Evolutionary conservation across 2,113 vertebrate genomes (phyloP), one percentile per base, ranked within the genome.

Genomic region (Nerophis ophidion): DNA sequence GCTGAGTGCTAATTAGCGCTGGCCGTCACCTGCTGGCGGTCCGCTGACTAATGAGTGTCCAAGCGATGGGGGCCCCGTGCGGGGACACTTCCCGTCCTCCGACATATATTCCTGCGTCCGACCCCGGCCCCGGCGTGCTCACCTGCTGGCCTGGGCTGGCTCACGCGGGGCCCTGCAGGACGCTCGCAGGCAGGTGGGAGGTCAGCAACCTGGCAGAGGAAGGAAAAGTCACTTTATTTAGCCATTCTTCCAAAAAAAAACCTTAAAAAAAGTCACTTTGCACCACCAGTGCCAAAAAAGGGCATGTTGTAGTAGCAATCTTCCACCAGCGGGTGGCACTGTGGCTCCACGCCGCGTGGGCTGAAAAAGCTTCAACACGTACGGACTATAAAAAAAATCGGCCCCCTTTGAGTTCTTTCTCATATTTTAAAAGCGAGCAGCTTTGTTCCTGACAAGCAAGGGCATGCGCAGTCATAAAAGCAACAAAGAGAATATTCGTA

Each of bases 111-210:
- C 6, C 38, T 40, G 6, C 38, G 38, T 6, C 36, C 7, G 38
- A 40, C 7, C 38, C 38, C 26, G 26, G 40, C 40, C 12, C 40
- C 40, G 10, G 40, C 12, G 40, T 12, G 40, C 40, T 4, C 10
- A 12, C 40, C 10, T 9, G n/a, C 46, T 51, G 33, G 51, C 15
- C 51, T 1, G 12, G 49, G 12, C 79, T 90, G 52, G 87, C 26
- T 26, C 26, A 26, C 26, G 26, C 26, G 93, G 49, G 91, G 91
- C 71, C 89, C 90, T 70, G 84, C 71, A 89, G 91, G 68, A 75
- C 91, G 48, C 49, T 89, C 81, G 57, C 42, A 16, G 68, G n/a
- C 61, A 58, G 58, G 57, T 68, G 58, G 72, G 5, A 59, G 60
- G 61, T 71, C 66, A 54, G 42, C 44, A 38, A 38, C 36, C 10